Conservation (phyloP, 2,888 invertebrate species). For the Dexiosoma caninum region DNA sequence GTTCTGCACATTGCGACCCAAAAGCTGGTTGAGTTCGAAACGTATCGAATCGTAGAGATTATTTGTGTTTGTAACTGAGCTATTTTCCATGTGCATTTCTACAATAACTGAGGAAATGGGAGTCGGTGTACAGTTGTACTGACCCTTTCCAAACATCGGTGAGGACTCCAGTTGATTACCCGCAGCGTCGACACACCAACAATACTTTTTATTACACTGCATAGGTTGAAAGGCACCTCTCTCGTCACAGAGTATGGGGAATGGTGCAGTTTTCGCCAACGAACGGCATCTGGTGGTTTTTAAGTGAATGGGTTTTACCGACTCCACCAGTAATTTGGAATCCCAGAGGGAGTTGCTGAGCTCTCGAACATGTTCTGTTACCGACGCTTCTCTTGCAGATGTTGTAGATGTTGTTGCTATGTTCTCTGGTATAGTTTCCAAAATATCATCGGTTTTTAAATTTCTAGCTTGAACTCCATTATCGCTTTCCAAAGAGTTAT, state of each 20-base stretch:
- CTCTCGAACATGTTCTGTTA: conserved; percentile 73
- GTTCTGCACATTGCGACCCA: conserved; percentile 80
- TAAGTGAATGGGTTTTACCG: conserved; percentile 69
- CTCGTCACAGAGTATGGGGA: conserved; percentile 82
- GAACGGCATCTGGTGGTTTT: conserved; percentile 78
- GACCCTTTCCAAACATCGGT: conserved; percentile 80
- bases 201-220: conserved; percentile 83
- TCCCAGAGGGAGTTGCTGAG: conserved; percentile 73
- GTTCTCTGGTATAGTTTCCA: not conserved
- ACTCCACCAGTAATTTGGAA: conserved; percentile 75
- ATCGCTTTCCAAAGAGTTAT: conserved; percentile 69
- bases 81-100: conserved; percentile 85
- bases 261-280: conserved; percentile 75
- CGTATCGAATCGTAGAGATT: conserved; percentile 79
- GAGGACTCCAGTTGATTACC: conserved; percentile 84
- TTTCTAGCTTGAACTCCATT: conserved; percentile 54
- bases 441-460: conserved; percentile 49
- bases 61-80: conserved; percentile 78
- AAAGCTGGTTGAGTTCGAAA: conserved; percentile 73
- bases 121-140: conserved; percentile 81
- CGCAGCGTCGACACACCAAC: conserved; percentile 93
- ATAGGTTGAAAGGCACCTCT: conserved; percentile 86
- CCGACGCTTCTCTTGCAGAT: conserved; percentile 73
- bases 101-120: conserved; percentile 87
- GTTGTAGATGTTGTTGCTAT: not conserved